A percentile compares a stretch with the other conserved stretches of the same genome.
phyloP scores from a whole-genome alignment of 2,888 invertebrate species.

The Therioaphis trifolii region DNA sequence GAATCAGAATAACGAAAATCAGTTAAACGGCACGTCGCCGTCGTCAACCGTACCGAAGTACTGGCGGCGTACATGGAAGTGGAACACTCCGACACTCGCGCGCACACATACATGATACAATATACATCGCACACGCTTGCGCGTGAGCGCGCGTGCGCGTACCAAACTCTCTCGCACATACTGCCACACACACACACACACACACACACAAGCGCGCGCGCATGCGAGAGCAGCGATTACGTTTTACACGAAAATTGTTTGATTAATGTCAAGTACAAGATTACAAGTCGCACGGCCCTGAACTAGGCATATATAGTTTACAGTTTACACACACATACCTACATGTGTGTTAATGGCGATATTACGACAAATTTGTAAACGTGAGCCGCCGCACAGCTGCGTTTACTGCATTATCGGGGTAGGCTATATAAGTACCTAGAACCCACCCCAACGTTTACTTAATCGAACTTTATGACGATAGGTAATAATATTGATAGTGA shows the following conservation, averaged over 20 bases:
- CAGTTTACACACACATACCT: too few relatives aligned
- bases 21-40: constrained; percentile 24
- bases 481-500: too few relatives aligned
- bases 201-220: neutral
- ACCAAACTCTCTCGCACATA: neutral
- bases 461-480: too few relatives aligned
- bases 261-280: constrained; percentile 63
- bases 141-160: neutral
- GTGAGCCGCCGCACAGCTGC: too few relatives aligned
- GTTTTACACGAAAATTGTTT: constrained; percentile 51
- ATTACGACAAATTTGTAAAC: too few relatives aligned
- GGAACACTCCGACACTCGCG: constrained; percentile 22
- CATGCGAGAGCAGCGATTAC: constrained; percentile 40
- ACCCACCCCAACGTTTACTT: too few relatives aligned
- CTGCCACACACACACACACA: too few relatives aligned
- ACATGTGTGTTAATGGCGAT: too few relatives aligned
- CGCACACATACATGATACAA: neutral
- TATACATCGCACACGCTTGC: neutral
- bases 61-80: constrained; percentile 48
- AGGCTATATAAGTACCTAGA: too few relatives aligned
- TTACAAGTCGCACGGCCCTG: constrained; percentile 55
- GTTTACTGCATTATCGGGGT: too few relatives aligned
- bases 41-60: constrained; percentile 17
- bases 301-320: constrained; percentile 45
- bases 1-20: constrained; percentile 47